Percentiles rank a stretch among this genome's conserved stretches.
phyloP scores from a whole-genome alignment of 2,888 invertebrate genomes.

The Limnephilus rhombicus region DNA sequence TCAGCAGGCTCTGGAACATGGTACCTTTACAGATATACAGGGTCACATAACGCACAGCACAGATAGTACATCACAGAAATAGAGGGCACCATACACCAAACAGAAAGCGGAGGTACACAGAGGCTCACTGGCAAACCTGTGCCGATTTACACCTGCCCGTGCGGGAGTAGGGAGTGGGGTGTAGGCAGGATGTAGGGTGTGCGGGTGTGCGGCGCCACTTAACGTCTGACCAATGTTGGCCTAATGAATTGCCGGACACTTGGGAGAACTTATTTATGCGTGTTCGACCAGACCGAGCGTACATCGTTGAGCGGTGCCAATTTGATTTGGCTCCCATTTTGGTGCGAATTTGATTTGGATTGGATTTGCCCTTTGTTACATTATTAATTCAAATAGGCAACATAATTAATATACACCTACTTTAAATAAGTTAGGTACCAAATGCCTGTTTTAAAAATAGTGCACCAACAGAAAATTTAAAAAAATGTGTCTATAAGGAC shows the following conservation, averaged over 20 bases:
- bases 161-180: neutral
- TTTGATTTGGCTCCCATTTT: neutral
- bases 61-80: neutral
- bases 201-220: slow-evolving; percentile 9
- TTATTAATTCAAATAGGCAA: neutral
- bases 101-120: neutral
- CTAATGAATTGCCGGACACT: slow-evolving; percentile 46
- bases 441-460: no score
- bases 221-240: slow-evolving; percentile 23
- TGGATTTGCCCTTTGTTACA: neutral
- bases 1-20: no score
- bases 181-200: neutral
- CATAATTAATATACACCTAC: no score
- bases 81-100: neutral
- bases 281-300: slow-evolving; percentile 20
- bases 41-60: neutral
- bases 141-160: slow-evolving; percentile 21
- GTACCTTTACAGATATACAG: neutral
- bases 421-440: no score
- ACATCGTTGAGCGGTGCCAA: neutral
- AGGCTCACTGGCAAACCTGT: neutral
- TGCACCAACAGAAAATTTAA: no score
- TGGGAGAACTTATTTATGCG: slow-evolving; percentile 44
- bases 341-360: neutral
- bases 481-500: no score